Evolutionary conservation across 2,113 vertebrate genomes (phyloP).

Genomic region (Columba livia): DNA sequence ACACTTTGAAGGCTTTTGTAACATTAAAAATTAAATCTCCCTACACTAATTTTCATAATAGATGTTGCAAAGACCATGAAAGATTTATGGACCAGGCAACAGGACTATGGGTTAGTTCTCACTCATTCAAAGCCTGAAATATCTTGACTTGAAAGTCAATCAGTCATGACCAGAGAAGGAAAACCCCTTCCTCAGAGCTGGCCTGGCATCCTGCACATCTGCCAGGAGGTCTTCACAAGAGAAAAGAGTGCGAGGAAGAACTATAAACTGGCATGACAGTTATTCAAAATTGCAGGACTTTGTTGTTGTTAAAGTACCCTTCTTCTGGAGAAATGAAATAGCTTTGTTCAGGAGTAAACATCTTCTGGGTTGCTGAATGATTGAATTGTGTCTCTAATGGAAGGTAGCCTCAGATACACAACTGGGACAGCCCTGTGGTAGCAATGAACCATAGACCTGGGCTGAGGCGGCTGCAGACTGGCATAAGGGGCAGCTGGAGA

Average conservation of each 20-base stretch:
- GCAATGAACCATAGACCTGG: background rate
- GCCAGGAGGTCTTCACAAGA: background rate
- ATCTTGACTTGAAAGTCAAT: background rate
- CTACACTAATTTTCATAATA: background rate
- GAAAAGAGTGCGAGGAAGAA: background rate
- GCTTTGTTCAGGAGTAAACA: background rate
- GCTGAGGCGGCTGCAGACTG: background rate
- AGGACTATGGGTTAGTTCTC: background rate
- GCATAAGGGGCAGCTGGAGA: background rate
- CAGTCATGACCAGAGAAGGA: background rate
- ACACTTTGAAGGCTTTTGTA: background rate
- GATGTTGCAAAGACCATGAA: background rate
- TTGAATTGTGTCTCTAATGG: background rate
- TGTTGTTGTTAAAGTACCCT: background rate
- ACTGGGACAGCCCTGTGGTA: background rate
- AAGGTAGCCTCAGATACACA: background rate
- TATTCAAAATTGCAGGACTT: background rate
- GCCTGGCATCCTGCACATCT: background rate
- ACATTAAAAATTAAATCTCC: background rate
- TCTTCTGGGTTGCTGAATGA: background rate
- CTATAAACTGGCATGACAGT: background rate
- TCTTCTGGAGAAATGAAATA: background rate
- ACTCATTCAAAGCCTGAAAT: background rate
- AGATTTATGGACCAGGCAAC: background rate
- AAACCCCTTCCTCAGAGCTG: background rate